phyloP scores from a whole-genome alignment of 2,888 invertebrate species.

The Seladonia tumulorum region DNA sequence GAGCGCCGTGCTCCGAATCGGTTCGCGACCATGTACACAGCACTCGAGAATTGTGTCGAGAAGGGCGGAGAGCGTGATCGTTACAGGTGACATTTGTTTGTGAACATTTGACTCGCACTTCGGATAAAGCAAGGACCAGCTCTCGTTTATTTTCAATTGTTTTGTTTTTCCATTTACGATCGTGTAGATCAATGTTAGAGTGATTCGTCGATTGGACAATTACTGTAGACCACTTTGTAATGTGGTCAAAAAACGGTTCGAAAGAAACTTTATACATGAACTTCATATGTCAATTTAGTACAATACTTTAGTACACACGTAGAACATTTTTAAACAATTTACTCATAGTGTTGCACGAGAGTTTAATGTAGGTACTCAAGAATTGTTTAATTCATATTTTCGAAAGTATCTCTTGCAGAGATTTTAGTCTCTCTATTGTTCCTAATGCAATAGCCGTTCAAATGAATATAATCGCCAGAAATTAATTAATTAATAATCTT shows the following conservation, averaged over 20 bases:
- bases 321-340: too few species aligned
- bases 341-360: too few species aligned
- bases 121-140: not conserved
- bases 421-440: too few species aligned
- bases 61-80: not conserved
- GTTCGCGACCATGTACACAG: not conserved
- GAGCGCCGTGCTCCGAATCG: not conserved
- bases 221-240: not conserved
- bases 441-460: too few species aligned
- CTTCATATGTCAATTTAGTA: too few species aligned
- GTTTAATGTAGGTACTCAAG: too few species aligned
- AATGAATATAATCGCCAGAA: too few species aligned
- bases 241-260: not conserved
- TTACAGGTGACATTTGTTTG: not conserved
- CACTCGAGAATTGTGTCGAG: slow-evolving; percentile 6
- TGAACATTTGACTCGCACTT: not conserved
- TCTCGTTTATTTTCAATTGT: not conserved
- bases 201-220: not conserved
- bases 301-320: too few species aligned
- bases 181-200: not conserved
- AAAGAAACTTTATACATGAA: too few species aligned
- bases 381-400: too few species aligned
- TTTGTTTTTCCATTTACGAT: not conserved
- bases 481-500: too few species aligned
- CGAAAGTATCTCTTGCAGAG: too few species aligned